Percentiles rank a stretch among this genome's conserved stretches.
Evolutionary conservation across 2,888 invertebrate species (phyloP).

Genomic region (Platycnemis pennipes): DNA sequence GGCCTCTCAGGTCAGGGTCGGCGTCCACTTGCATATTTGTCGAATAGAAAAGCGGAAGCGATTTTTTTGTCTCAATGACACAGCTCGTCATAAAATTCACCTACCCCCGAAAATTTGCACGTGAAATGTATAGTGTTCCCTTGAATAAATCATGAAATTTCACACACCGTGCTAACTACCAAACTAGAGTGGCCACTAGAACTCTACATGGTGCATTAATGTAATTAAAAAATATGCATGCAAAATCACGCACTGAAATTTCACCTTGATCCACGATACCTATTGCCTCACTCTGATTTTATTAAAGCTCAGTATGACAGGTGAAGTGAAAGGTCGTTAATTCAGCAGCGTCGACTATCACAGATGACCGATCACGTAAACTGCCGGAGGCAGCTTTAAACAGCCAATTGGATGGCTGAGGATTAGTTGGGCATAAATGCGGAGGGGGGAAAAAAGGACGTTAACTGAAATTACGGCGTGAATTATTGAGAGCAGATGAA

Average conservation of each 20-base stretch:
- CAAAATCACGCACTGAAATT: background rate
- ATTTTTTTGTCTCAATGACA: no score
- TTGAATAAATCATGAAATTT: no score
- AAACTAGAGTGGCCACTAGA: background rate
- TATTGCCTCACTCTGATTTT: constrained; percentile 40
- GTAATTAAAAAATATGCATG: background rate
- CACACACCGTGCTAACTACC: no score
- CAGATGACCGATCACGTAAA: background rate
- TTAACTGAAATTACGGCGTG: constrained; percentile 19
- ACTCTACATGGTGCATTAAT: background rate
- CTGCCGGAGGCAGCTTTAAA: background rate
- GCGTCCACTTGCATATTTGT: no score
- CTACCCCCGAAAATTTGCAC: no score
- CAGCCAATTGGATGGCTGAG: background rate
- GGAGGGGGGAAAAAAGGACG: background rate
- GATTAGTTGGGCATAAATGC: constrained; percentile 30
- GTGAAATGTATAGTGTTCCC: no score
- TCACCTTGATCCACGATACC: background rate
- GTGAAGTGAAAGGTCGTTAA: constrained; percentile 45
- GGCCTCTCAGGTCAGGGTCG: no score
- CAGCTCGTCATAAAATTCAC: no score
- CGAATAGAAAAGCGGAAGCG: no score
- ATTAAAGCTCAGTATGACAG: constrained; percentile 23
- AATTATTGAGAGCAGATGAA: constrained; percentile 35
- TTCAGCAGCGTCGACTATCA: background rate